Percentiles rank a stretch among this genome's conserved stretches.
Conservation (phyloP, 2,888 invertebrate species). For the Pemphredon lugubris region DNA sequence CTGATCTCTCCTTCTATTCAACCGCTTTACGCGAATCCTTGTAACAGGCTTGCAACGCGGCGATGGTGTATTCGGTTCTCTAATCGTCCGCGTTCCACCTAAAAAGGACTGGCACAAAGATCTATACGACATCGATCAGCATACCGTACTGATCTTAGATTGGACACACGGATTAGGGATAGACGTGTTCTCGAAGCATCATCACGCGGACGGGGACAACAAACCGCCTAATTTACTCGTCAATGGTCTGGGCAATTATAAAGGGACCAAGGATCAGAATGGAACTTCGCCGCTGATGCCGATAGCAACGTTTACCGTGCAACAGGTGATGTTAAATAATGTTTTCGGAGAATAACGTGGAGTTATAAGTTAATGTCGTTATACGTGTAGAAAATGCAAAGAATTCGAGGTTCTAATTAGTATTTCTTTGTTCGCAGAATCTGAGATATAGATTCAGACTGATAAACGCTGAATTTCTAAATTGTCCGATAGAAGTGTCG, state of each 20-base stretch:
- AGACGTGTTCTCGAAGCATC: slow-evolving; percentile 91
- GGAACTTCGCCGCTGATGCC: slow-evolving; percentile 82
- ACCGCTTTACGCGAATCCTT: too few species aligned
- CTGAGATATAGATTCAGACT: slow-evolving; percentile 90
- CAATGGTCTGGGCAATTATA: slow-evolving; percentile 89
- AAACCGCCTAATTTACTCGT: slow-evolving; percentile 91
- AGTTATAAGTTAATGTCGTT: too few species aligned
- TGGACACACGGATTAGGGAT: slow-evolving; percentile 90
- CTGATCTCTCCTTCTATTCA: too few species aligned
- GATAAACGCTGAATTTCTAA: slow-evolving; percentile 93
- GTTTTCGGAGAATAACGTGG: not conserved
- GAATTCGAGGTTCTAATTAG: too few species aligned
- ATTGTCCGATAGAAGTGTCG: slow-evolving; percentile 92
- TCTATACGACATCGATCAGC: slow-evolving; percentile 91
- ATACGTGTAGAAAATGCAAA: too few species aligned
- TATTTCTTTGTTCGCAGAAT: slow-evolving; percentile 82
- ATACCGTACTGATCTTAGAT: slow-evolving; percentile 89
- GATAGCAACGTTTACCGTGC: slow-evolving; percentile 85
- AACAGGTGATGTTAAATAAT: slow-evolving; percentile 82
- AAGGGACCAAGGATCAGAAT: slow-evolving; percentile 77
- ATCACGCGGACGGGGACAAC: slow-evolving; percentile 91
- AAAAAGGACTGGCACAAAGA: slow-evolving; percentile 85
- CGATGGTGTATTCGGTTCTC: slow-evolving; percentile 91
- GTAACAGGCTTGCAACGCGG: slow-evolving; percentile 90
- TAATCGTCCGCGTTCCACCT: slow-evolving; percentile 88